Evolutionary conservation across 2,113 vertebrate genomes (phyloP).

Genomic region (Zosterops borbonicus): DNA sequence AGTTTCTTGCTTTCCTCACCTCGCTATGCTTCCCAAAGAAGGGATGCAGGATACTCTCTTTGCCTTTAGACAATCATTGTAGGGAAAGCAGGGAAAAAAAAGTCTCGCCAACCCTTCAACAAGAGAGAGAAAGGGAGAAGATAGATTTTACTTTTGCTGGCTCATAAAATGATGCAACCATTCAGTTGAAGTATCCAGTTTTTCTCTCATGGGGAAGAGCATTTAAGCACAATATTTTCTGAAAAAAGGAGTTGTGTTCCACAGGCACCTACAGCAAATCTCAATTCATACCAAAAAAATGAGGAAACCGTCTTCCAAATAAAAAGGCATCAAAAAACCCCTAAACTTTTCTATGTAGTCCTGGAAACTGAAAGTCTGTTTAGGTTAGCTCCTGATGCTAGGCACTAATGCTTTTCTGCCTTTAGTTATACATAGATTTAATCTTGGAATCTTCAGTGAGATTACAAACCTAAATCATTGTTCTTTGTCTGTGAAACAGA

Average conservation of each 20-base stretch:
- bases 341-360: not conserved
- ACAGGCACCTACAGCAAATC: not conserved
- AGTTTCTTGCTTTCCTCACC: not conserved
- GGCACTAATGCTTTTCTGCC: not conserved
- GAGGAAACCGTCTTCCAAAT: not conserved
- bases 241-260: not conserved
- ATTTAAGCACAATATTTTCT: not conserved
- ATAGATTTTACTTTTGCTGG: not conserved
- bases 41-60: not conserved
- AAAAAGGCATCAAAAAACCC: rapidly evolving
- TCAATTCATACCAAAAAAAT: not conserved
- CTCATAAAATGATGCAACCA: not conserved
- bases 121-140: not conserved
- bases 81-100: not conserved
- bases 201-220: not conserved
- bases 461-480: not conserved
- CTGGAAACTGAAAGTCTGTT: not conserved
- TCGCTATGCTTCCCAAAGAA: not conserved
- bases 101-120: not conserved
- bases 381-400: not conserved
- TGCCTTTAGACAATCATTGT: not conserved
- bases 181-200: not conserved
- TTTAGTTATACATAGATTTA: not conserved
- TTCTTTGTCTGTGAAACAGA: not conserved
- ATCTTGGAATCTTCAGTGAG: not conserved